Conservation (phyloP, 2,888 invertebrate genomes). For the Drosophila quinaria region DNA sequence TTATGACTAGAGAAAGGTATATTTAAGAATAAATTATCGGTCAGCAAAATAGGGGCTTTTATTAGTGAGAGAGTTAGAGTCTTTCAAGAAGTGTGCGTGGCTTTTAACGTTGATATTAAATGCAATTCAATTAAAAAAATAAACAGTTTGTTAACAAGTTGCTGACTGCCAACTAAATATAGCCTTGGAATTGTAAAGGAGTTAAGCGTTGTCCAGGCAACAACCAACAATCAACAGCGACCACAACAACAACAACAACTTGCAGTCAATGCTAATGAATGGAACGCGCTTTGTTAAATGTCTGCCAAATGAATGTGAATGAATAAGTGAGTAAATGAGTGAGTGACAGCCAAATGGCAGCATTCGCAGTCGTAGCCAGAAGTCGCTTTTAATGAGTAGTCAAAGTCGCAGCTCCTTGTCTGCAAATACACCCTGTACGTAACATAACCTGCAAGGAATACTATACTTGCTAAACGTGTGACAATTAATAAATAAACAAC, state of each 20-base stretch:
- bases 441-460: neutral
- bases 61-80: slow-evolving; percentile 9
- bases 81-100: slow-evolving; percentile 2
- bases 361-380: slow-evolving; percentile 22
- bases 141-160: slow-evolving; percentile 53
- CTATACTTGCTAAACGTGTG: neutral
- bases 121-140: slow-evolving; percentile 64
- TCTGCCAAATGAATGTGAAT: slow-evolving; percentile 61
- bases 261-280: slow-evolving; percentile 71
- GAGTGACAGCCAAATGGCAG: slow-evolving; percentile 78
- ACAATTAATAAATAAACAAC: neutral
- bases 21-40: slow-evolving; percentile 60
- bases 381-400: slow-evolving; percentile 67
- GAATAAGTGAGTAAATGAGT: slow-evolving; percentile 67
- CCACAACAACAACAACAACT: slow-evolving; percentile 31
- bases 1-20: slow-evolving; percentile 56
- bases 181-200: slow-evolving; percentile 36
- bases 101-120: slow-evolving; percentile 32
- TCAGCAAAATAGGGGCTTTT: slow-evolving; percentile 44
- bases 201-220: slow-evolving; percentile 48
- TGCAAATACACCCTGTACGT: slow-evolving; percentile 24
- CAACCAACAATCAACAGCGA: slow-evolving; percentile 27
- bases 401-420: slow-evolving; percentile 13
- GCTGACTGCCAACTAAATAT: slow-evolving; percentile 48
- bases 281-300: slow-evolving; percentile 73